phyloP scores from a whole-genome alignment of 2,888 invertebrate genomes.

The Sipunculus nudus region DNA sequence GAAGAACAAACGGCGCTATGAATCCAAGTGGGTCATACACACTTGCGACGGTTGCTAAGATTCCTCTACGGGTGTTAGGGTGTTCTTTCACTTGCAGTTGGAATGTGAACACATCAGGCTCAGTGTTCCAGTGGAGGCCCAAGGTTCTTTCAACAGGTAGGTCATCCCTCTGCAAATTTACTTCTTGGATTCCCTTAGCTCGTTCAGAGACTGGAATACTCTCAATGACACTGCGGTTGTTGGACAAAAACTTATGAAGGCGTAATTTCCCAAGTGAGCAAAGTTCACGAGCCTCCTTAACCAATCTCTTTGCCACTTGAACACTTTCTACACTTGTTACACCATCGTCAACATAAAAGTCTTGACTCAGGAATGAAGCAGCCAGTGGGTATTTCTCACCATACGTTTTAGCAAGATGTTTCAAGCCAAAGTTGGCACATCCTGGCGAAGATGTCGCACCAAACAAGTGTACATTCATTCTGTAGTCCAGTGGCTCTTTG shows the following conservation, averaged over 20 bases:
- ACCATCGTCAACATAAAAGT: constrained; percentile 24
- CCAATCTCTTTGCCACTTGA: constrained; percentile 15
- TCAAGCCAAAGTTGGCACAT: constrained; percentile 22
- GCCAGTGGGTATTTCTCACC: constrained; percentile 4
- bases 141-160: constrained; percentile 19
- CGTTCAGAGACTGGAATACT: constrained; percentile 27
- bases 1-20: constrained; percentile 35
- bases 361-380: not conserved
- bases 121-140: constrained; percentile 23
- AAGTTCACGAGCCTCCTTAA: constrained; percentile 8
- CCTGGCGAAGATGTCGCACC: constrained; percentile 13
- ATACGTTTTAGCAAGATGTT: not conserved
- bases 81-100: constrained; percentile 16
- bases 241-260: constrained; percentile 35
- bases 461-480: constrained; percentile 24
- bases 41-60: constrained; percentile 36
- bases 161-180: constrained; percentile 23
- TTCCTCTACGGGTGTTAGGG: constrained; percentile 26
- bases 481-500: constrained; percentile 2
- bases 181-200: constrained; percentile 11
- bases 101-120: constrained; percentile 14
- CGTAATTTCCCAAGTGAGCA: constrained; percentile 26
- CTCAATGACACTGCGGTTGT: constrained; percentile 27
- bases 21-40: constrained; percentile 44
- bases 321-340: constrained; percentile 9